Percentiles rank a stretch among this genome's conserved stretches.
These are phyloP conservation scores for Bombus polaris DNA, from an alignment of 1,140 invertebrate genomes.

Conservation along the genomic window DNA sequence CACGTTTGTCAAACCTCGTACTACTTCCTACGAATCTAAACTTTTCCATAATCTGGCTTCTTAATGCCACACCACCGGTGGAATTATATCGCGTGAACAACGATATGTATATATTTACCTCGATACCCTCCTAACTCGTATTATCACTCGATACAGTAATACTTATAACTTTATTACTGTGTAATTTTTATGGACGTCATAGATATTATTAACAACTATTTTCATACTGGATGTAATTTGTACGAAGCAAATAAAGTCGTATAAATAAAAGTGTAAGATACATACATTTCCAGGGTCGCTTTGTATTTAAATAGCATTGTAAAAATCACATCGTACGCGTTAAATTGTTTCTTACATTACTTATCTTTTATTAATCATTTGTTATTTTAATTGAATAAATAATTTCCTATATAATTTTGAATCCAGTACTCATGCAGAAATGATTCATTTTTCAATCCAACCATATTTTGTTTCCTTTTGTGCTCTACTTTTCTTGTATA, in stretches of 20 bases:
- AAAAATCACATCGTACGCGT: background rate
- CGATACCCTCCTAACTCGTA: background rate
- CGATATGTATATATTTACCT: background rate
- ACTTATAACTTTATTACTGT: background rate
- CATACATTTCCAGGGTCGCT: background rate
- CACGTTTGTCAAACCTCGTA: slow-evolving; percentile 55
- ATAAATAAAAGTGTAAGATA: background rate
- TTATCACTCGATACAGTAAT: background rate
- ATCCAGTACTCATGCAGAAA: background rate
- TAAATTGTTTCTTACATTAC: background rate
- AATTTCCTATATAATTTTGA: background rate
- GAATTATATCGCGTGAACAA: background rate
- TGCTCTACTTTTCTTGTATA: no score
- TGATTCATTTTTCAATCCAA: no score
- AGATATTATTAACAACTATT: background rate
- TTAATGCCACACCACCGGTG: slow-evolving; percentile 46
- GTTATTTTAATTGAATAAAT: background rate
- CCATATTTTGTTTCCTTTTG: background rate
- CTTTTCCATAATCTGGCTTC: slow-evolving; percentile 75
- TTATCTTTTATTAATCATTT: background rate
- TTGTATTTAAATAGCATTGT: background rate
- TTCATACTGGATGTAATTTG: background rate
- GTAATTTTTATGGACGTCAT: background rate
- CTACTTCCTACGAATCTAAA: slow-evolving; percentile 62
- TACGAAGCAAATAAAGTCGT: background rate